phyloP scores from a whole-genome alignment of 2,113 vertebrate species.

The Dunckerocampus dactyliophorus region DNA sequence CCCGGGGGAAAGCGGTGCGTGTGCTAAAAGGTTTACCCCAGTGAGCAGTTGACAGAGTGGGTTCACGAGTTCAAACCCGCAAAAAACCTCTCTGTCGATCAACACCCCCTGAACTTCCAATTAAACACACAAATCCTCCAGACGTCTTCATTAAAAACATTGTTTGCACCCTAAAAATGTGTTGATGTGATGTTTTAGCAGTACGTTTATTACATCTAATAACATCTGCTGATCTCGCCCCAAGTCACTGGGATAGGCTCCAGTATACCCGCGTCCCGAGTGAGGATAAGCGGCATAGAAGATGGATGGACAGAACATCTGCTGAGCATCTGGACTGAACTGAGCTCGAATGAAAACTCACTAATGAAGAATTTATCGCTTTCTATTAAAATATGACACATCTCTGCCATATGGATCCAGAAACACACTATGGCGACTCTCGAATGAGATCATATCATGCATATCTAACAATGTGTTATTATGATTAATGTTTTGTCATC shows the following conservation, averaged over 20 bases:
- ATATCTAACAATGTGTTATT: no score
- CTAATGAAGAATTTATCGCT: conserved; percentile 28
- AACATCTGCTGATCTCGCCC: conserved; percentile 15
- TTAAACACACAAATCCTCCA: background rate
- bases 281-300: no score
- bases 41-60: conserved; percentile 22
- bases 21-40: conserved; percentile 52
- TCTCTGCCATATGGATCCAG: background rate
- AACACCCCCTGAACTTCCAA: conserved; percentile 2
- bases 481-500: no score
- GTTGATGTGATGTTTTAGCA: conserved; percentile 4
- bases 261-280: no score
- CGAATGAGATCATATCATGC: no score
- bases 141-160: conserved; percentile 1
- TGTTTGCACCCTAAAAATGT: background rate
- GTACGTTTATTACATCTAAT: conserved; percentile 3
- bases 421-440: background rate
- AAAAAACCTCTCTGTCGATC: no score
- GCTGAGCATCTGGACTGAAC: conserved; percentile 12
- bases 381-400: conserved; percentile 22
- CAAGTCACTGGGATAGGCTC: no score
- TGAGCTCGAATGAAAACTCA: conserved; percentile 14
- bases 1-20: conserved; percentile 54
- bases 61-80: conserved; percentile 60
- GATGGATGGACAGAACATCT: no score